Base-by-base conservation (phyloP, 2,888 invertebrate genomes). In the Sminthurinus aureus region DNA sequence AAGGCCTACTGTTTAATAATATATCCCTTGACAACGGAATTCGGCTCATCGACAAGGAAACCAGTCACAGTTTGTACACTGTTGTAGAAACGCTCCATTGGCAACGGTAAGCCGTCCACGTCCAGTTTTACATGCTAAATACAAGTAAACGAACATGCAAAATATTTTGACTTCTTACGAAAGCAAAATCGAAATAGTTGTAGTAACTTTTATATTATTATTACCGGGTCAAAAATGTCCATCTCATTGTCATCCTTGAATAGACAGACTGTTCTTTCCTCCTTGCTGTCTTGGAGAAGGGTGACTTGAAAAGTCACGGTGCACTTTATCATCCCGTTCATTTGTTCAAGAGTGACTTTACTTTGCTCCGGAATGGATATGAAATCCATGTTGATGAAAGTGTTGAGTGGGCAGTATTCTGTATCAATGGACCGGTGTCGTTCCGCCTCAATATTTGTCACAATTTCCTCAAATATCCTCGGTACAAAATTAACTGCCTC, bases 11-110 rank as follows among this genome's bases (percentile, higher is more conserved):
- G 69, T 66, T 84, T 73, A 20, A 84, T 82, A 2, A 86, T 4
- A 52, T 85, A 86, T 11, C 86, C 86, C 18, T 73, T 79, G 0
- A 85, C 78, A 0, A 83, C 51, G 20, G 86, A 86, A 78, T 83
- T 81, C 11, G 51, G 73, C 52, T 86, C 86, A 58, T 79, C 50
- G 13, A 64, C 58, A 4, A 84, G 66, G 71, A 84, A 86, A 13
- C 86, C 86, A 26, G 20, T 80, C 24, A 86, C 80, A 0, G 86
- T 84, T 0, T 83, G 79, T 12, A 83, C 0, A 26, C 76, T 22
- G 12, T 26, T 58, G 9, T 74, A 69, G 22, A 84, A 71, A 18
- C 79, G 66, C 6, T 78, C 26, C 15, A 80, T 11, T 38, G 50
- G 26, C n/a, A 74, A n/a, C 0, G 6, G 15, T 18, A 20, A 11